Percentiles rank a stretch among this genome's conserved stretches.
Evolutionary conservation across 2,888 invertebrate genomes (phyloP).

Genomic region (Alloplasta piceator): DNA sequence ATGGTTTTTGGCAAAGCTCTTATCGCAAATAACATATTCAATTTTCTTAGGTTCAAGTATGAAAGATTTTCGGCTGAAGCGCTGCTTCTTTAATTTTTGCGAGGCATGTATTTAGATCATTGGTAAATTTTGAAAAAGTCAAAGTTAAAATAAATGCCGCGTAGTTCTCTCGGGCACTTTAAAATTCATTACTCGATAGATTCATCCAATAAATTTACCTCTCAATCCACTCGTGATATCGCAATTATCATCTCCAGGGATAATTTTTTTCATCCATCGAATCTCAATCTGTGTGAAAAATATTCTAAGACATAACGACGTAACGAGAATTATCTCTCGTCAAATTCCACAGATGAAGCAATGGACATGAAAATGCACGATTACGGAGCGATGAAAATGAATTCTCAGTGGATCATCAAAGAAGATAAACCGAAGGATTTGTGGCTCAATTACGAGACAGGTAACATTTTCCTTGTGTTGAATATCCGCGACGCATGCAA

Average conservation of each 20-base stretch:
- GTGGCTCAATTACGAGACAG: constrained; percentile 49
- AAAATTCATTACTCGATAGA: no score
- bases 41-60: no score
- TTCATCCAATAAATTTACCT: background rate
- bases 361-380: constrained; percentile 49
- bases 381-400: background rate
- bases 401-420: background rate
- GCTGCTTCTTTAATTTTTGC: no score
- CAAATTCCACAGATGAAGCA: constrained; percentile 50
- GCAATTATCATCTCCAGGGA: no score
- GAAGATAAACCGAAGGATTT: background rate
- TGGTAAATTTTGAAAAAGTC: background rate
- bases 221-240: no score
- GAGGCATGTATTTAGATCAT: background rate
- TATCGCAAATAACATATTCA: no score
- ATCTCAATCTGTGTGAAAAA: no score
- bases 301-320: background rate
- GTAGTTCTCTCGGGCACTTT: background rate
- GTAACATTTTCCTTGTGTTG: constrained; percentile 29
- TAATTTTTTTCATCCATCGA: no score
- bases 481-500: no score
- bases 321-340: background rate
- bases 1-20: no score
- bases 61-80: no score
- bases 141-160: background rate